Base-by-base conservation (phyloP, 2,888 invertebrate genomes). In the Opisthograptis luteolata region DNA sequence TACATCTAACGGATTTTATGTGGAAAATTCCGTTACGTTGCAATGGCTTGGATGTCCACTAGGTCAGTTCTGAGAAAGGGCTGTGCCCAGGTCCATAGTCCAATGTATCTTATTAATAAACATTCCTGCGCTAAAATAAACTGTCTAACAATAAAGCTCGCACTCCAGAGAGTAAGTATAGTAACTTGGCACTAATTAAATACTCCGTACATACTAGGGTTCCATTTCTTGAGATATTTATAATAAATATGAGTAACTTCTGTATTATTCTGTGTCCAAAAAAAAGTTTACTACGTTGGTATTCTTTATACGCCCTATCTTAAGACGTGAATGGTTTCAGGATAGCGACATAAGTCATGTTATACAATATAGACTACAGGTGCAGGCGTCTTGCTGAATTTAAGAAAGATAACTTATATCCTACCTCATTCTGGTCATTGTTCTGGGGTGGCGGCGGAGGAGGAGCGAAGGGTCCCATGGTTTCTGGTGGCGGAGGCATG, bases 371-470 rank as follows among this genome's bases (percentile, higher is more conserved):
- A n/a, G n/a, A n/a, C n/a, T n/a, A n/a, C n/a, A n/a, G n/a, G n/a
- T n/a, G n/a, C n/a, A n/a, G n/a, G 24, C n/a, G 0, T 7, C 2
- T 25, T 2, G 13, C 9, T 13, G 4, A 9, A 24, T 24, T 1
- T 10, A 1, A 25, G 3, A 3, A 19, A 15, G 8, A 15, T 30
- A 10, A 1, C 3, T 15, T 24, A 7, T 10, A 24, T 9, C 60
- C 63, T 66, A 81, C 84, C 83, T 86, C 83, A 50, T 76, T 82
- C 57, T 86, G 85, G 39, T 81, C 83, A 25, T 65, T 35, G 44
- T 36, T 67, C 60, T 81, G 85, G n/a, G 80, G 85, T 9, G 84
- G 88, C 7, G 81, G 83, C 7, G 83, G 80, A 0, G 84, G 86
- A 1, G 84, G 87, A 8, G 82, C 79, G 76, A 60, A 60, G 3